These are phyloP conservation scores for Mythimna pallens DNA, from an alignment of 2,888 invertebrate genomes.

Conservation along the genomic window DNA sequence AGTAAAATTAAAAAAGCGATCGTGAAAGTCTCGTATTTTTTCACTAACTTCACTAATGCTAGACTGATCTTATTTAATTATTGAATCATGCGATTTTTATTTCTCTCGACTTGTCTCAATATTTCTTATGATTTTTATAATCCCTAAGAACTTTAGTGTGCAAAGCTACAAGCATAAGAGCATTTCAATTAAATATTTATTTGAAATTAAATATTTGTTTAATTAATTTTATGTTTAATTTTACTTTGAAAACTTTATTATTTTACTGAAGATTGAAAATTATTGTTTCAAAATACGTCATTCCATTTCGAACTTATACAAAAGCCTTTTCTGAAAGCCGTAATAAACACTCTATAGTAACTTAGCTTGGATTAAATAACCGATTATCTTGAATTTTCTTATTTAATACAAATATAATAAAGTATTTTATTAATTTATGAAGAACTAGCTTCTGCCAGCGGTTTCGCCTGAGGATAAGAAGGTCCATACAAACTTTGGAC, in stretches of 20 bases:
- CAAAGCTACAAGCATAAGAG: not conserved
- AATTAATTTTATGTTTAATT: not conserved
- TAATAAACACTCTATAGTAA: not conserved
- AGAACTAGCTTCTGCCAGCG: no score
- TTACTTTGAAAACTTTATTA: not conserved
- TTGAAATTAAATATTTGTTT: not conserved
- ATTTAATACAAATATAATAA: not conserved
- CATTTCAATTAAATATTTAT: not conserved
- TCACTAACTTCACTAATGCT: conserved; percentile 33
- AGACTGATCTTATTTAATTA: conserved; percentile 34
- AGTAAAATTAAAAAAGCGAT: conserved; percentile 32
- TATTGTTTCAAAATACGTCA: not conserved
- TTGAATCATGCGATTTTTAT: conserved; percentile 42
- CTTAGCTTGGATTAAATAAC: not conserved
- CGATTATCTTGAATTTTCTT: not conserved
- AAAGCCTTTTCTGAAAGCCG: not conserved
- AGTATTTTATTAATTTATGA: not conserved
- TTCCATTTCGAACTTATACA: not conserved
- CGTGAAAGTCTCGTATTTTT: conserved; percentile 23
- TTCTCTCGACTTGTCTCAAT: conserved; percentile 3
- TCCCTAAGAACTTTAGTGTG: not conserved
- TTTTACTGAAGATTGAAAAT: not conserved
- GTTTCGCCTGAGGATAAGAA: no score
- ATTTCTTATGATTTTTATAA: conserved; percentile 1
- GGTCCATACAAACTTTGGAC: no score